Conservation (phyloP, 2,888 invertebrate genomes). For the Aphidius colemani region DNA sequence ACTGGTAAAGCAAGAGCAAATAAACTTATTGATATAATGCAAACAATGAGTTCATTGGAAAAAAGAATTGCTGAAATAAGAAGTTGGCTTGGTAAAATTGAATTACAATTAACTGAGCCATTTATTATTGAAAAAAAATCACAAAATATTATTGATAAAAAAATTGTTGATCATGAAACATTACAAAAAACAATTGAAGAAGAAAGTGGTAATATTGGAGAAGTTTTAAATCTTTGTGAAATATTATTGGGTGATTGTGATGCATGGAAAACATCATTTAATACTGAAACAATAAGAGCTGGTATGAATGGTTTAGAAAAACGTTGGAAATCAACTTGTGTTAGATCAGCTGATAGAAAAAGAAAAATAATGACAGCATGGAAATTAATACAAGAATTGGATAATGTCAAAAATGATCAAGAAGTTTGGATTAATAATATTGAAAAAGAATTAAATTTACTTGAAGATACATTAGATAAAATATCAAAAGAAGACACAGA, state of each 20-base stretch:
- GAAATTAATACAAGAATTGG: conserved; percentile 67
- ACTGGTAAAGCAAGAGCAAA: conserved; percentile 70
- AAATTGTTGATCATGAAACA: conserved; percentile 73
- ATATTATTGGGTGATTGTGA: conserved; percentile 77
- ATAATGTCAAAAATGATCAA: conserved; percentile 64
- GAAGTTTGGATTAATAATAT: conserved; percentile 69
- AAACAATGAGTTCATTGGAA: conserved; percentile 74
- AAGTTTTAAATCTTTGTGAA: conserved; percentile 79
- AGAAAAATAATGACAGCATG: conserved; percentile 69
- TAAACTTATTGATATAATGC: conserved; percentile 74
- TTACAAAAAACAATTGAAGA: conserved; percentile 77
- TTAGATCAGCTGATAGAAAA: conserved; percentile 74
- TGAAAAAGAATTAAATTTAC: conserved; percentile 66
- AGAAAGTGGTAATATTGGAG: conserved; percentile 77
- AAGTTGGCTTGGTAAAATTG: conserved; percentile 74
- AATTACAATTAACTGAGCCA: conserved; percentile 71
- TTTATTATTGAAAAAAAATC: conserved; percentile 71
- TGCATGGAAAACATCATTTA: conserved; percentile 73
- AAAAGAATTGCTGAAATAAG: conserved; percentile 74
- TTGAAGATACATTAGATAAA: conserved; percentile 67
- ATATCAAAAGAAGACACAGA: conserved; percentile 66
- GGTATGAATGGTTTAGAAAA: conserved; percentile 75
- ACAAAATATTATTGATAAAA: conserved; percentile 70
- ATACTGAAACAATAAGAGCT: conserved; percentile 69
- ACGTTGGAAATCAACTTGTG: conserved; percentile 80